Conservation (phyloP, 2,888 invertebrate genomes). For the Synergus gifuensis region DNA sequence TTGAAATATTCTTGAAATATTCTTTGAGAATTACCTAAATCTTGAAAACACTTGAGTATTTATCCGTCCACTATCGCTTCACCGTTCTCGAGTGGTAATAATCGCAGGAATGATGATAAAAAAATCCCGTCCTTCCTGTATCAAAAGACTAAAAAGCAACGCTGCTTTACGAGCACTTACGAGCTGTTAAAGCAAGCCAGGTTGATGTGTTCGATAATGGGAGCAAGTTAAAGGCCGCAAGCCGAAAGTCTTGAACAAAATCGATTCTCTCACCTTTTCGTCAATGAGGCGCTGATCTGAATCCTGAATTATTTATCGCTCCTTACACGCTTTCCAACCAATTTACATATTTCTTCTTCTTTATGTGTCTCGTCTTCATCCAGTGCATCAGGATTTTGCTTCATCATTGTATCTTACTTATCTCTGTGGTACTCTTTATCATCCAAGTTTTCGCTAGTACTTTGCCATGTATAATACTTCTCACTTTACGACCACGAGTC, state of each 20-base stretch:
- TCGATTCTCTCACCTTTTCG: constrained; percentile 46
- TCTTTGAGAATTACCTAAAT: neutral
- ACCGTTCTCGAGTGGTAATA: neutral
- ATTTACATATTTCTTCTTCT: constrained; percentile 30
- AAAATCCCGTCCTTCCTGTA: constrained; percentile 26
- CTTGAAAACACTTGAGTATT: neutral
- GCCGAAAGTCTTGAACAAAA: constrained; percentile 22
- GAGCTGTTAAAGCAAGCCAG: constrained; percentile 16
- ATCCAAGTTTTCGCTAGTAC: constrained; percentile 41
- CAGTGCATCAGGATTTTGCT: constrained; percentile 37
- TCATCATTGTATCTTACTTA: constrained; percentile 42
- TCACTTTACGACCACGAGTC: constrained; percentile 52
- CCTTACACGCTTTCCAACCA: neutral
- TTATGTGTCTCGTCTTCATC: neutral
- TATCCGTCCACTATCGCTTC: neutral
- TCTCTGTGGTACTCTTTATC: constrained; percentile 36
- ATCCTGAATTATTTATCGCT: constrained; percentile 28
- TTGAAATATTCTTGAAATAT: no score
- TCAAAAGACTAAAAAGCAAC: constrained; percentile 15
- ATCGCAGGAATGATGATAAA: neutral
- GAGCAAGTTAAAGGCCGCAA: constrained; percentile 38
- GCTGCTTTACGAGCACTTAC: constrained; percentile 34
- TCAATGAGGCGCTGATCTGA: constrained; percentile 36
- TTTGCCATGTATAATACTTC: neutral
- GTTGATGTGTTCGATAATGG: constrained; percentile 29